These are phyloP conservation scores for Petrocephalus schoutedeni DNA, from an alignment of 2,797 vertebrate species.

Conservation along the genomic window DNA sequence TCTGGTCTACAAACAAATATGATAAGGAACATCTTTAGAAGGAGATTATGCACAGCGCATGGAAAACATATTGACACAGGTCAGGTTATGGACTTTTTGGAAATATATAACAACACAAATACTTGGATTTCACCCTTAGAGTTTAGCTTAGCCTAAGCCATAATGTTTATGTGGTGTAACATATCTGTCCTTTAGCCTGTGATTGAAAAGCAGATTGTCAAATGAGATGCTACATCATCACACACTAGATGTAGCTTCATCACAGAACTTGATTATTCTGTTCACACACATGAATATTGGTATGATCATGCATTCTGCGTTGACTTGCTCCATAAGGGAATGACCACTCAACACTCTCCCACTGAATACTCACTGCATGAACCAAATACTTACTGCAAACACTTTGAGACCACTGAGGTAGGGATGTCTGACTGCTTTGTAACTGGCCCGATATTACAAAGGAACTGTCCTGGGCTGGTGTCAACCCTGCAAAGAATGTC, in stretches of 20 bases:
- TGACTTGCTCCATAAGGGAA: background rate
- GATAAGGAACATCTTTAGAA: background rate
- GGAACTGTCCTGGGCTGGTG: constrained; percentile 49
- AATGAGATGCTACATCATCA: background rate
- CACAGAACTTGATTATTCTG: background rate
- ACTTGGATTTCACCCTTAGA: background rate
- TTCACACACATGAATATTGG: background rate
- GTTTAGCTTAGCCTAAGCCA: background rate
- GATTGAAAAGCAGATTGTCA: background rate
- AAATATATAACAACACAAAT: background rate
- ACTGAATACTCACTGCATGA: background rate
- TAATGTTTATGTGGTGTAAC: background rate
- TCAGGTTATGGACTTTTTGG: background rate
- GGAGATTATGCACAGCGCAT: background rate
- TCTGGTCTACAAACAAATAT: constrained; percentile 41
- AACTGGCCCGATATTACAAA: constrained; percentile 53
- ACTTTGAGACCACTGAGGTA: constrained; percentile 49
- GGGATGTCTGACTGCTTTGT: constrained; percentile 34
- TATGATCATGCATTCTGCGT: background rate
- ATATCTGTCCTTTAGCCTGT: background rate
- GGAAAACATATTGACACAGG: background rate
- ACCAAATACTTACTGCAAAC: constrained; percentile 55
- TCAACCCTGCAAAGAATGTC: constrained; percentile 57
- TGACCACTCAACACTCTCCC: background rate
- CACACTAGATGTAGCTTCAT: background rate